phyloP scores from a whole-genome alignment of 2,888 invertebrate species.

The Cryptocephalus moraei region DNA sequence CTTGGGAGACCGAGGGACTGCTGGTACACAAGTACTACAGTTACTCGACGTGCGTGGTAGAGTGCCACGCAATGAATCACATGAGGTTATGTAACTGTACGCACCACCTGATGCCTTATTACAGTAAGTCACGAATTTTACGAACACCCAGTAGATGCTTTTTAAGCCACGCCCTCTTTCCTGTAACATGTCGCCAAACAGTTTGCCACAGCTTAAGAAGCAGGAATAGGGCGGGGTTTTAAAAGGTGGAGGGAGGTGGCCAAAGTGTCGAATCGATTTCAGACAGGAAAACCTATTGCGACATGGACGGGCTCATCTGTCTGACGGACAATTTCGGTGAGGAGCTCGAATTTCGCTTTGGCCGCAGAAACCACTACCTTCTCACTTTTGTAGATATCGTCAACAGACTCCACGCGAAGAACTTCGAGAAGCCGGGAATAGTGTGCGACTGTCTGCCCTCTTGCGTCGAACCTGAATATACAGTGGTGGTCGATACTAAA shows the following conservation, averaged over 20 bases:
- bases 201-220: too few species aligned
- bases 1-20: slow-evolving; percentile 38
- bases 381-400: slow-evolving; percentile 33
- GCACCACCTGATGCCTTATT: slow-evolving; percentile 49
- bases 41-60: slow-evolving; percentile 49
- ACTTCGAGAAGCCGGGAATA: slow-evolving; percentile 36
- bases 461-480: slow-evolving; percentile 50
- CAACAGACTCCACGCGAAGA: slow-evolving; percentile 35
- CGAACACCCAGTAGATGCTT: too few species aligned
- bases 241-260: not conserved
- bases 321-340: slow-evolving; percentile 41
- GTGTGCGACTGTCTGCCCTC: slow-evolving; percentile 50
- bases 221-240: too few species aligned
- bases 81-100: slow-evolving; percentile 49
- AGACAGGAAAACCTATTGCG: slow-evolving; percentile 42
- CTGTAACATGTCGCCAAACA: too few species aligned
- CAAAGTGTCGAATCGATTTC: slow-evolving; percentile 19
- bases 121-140: slow-evolving; percentile 35
- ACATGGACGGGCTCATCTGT: slow-evolving; percentile 46
- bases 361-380: slow-evolving; percentile 5
- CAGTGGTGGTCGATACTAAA: slow-evolving; percentile 40
- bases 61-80: slow-evolving; percentile 47
- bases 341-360: slow-evolving; percentile 5
- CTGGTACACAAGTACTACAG: slow-evolving; percentile 45
- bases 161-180: too few species aligned